Evolutionary conservation across 2,797 vertebrate genomes (phyloP).

Genomic region (Gallinago nigripennis): DNA sequence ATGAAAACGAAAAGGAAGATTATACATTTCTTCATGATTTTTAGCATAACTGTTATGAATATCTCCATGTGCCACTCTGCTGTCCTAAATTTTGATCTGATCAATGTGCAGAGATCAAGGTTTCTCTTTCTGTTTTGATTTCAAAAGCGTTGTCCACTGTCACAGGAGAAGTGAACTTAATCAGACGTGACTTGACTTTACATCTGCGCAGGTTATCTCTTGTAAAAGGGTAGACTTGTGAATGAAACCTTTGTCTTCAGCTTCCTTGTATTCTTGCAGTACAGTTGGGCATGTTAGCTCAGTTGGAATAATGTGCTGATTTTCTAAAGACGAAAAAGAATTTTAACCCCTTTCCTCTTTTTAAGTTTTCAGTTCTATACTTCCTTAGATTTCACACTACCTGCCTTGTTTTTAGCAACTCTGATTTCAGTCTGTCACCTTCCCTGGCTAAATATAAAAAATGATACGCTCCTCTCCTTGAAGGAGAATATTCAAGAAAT

Average conservation of each 20-base stretch:
- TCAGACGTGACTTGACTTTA: slow-evolving; percentile 67
- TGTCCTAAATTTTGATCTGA: slow-evolving; percentile 48
- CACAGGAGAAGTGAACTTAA: slow-evolving; percentile 68
- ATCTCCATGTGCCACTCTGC: not conserved
- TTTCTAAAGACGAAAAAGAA: slow-evolving; percentile 77
- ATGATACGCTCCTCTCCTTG: slow-evolving; percentile 62
- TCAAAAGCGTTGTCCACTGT: slow-evolving; percentile 51
- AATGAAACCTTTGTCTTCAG: slow-evolving; percentile 87
- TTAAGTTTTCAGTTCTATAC: slow-evolving; percentile 67
- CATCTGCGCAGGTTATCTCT: slow-evolving; percentile 66
- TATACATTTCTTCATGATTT: not conserved
- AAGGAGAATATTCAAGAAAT: slow-evolving; percentile 79
- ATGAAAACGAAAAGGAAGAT: not conserved
- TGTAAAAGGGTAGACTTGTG: slow-evolving; percentile 80
- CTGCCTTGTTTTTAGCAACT: slow-evolving; percentile 69
- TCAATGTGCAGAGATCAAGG: not conserved
- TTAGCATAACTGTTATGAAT: slow-evolving; percentile 24
- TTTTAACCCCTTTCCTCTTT: slow-evolving; percentile 70
- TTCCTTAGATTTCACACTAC: slow-evolving; percentile 77
- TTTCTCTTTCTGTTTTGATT: slow-evolving; percentile 29
- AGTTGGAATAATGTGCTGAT: slow-evolving; percentile 80
- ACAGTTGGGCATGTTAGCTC: slow-evolving; percentile 75
- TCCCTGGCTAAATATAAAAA: slow-evolving; percentile 68
- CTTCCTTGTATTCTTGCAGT: slow-evolving; percentile 78
- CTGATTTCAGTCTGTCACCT: slow-evolving; percentile 72